Evolutionary conservation across 2,113 vertebrate species (phyloP), one percentile per base, ranked within the genome.

Genomic region (Pheucticus melanocephalus): DNA sequence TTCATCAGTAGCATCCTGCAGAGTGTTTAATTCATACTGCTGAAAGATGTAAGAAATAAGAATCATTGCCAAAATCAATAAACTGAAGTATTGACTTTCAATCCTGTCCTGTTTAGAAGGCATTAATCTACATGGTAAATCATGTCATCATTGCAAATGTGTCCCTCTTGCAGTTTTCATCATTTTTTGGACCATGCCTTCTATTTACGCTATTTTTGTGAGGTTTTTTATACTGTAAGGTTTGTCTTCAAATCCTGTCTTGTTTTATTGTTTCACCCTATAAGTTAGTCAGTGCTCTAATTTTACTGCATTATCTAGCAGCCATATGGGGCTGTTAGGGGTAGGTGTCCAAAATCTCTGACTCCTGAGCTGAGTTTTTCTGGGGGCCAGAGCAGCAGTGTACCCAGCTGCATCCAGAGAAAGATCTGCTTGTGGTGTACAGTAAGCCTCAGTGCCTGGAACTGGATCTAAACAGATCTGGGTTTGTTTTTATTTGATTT

Each of bases 31-130:
- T 88, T 97, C 77, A 40, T 92, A 42, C 57, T 40, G 63, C 78
- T 95, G 88, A 95, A 94, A 96, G 89, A 92, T 81, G 56, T 88
- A 89, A 86, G 82, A 97, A 97, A 92, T 85, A 89, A 53, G 83
- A 95, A 95, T 91, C 71, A 53, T 90, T 59, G 83, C 82, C 86
- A 93, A 65, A 94, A 95, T 94, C 15, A 66, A 96, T 97, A 95
- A 84, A 84, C 66, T 95, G 87, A 97, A 97, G 77, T 94, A 95
- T 92, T 95, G 95, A 83, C 88, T 95, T 97, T 96, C 86, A 92
- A 92, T 97, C 31, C 37, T 64, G 86, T 82, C 50, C 39, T 64
- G 76, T 97, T 97, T 93, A 82, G 66, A 95, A 95, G 66, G 39
- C 86, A 92, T 90, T 95, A 93, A 96, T 95, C 96, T 95, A 57